Percentiles rank a stretch among this genome's conserved stretches.
Conservation (phyloP, 1,140 invertebrate species). For the Drosophila nigrodunni region DNA sequence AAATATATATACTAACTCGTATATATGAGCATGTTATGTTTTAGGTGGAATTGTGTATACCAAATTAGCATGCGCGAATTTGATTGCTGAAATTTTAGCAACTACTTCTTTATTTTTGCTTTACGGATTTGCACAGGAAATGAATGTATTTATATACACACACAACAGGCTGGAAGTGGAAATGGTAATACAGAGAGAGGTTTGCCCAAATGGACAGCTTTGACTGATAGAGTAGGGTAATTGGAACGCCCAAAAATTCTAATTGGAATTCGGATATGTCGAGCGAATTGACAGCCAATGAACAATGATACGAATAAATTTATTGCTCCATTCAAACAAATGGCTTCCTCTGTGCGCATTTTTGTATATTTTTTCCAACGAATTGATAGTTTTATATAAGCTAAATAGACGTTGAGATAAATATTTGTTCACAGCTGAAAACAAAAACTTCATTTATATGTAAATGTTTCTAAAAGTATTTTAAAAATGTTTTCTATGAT, state of each 20-base stretch:
- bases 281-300: conserved; percentile 13
- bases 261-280: conserved; percentile 19
- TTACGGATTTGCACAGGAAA: neutral
- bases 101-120: conserved; percentile 9
- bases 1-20: conserved; percentile 1
- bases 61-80: conserved; percentile 14
- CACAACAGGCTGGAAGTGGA: neutral
- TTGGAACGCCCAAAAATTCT: conserved; percentile 2
- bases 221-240: conserved; percentile 6
- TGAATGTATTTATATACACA: neutral
- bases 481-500: neutral
- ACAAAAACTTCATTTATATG: neutral
- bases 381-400: no score
- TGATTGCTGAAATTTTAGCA: conserved; percentile 26
- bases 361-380: no score
- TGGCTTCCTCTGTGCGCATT: no score
- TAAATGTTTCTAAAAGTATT: neutral
- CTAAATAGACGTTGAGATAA: no score
- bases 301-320: conserved; percentile 15
- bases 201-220: neutral
- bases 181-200: conserved; percentile 1
- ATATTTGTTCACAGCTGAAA: neutral
- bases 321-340: neutral
- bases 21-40: neutral
- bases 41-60: conserved; percentile 12